These are phyloP conservation scores for Acrobasis suavella DNA, from an alignment of 2,888 invertebrate species.

Conservation along the genomic window DNA sequence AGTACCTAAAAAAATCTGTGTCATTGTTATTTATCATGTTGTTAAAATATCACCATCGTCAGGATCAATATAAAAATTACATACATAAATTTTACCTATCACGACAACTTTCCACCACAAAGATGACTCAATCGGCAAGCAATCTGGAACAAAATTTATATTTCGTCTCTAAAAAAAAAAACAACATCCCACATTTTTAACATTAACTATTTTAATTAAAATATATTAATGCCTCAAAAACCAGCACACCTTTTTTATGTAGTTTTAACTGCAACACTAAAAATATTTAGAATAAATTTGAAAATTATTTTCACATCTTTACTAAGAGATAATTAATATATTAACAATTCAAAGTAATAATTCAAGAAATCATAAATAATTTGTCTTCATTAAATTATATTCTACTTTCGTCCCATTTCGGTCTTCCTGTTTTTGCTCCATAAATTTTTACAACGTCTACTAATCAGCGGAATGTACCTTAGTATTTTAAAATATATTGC, in stretches of 20 bases:
- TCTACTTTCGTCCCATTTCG: slow-evolving; percentile 17
- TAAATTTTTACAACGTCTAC: slow-evolving; percentile 26
- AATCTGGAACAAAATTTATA: too few relatives aligned
- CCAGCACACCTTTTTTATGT: not conserved
- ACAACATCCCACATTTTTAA: too few relatives aligned
- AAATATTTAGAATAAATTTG: not conserved
- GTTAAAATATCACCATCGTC: too few relatives aligned
- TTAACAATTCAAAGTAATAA: slow-evolving; percentile 12
- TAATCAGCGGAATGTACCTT: slow-evolving; percentile 22
- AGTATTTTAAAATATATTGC: slow-evolving; percentile 24
- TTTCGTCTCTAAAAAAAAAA: too few relatives aligned
- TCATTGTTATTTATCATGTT: too few relatives aligned
- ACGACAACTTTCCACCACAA: too few relatives aligned
- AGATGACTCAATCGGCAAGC: too few relatives aligned
- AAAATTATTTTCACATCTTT: slow-evolving; percentile 5
- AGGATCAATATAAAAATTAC: too few relatives aligned
- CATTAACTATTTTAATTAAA: too few relatives aligned
- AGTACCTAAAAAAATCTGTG: too few relatives aligned
- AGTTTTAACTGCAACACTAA: not conserved
- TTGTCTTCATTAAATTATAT: slow-evolving; percentile 22
- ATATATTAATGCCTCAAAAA: too few relatives aligned
- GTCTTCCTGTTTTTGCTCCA: slow-evolving; percentile 19
- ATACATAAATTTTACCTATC: too few relatives aligned
- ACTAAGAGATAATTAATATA: slow-evolving; percentile 16
- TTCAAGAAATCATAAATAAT: slow-evolving; percentile 17